Percentiles rank a stretch among this genome's conserved stretches.
These are phyloP conservation scores for Carettochelys insculpta DNA, from an alignment of 2,113 vertebrate species.

Conservation along the genomic window DNA sequence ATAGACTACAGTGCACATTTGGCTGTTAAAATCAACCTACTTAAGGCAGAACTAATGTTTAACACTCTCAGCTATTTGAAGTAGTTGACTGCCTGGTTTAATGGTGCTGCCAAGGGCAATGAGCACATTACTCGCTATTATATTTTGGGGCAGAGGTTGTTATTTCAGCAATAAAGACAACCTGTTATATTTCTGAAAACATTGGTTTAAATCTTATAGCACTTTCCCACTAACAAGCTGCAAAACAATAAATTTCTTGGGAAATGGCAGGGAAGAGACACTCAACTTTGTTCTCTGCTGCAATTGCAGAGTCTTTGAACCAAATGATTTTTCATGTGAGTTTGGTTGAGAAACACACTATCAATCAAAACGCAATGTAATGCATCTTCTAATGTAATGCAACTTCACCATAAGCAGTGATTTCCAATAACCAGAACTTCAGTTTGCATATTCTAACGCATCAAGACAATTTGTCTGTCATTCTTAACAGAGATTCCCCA, in stretches of 20 bases:
- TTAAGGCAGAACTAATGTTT: slow-evolving; percentile 80
- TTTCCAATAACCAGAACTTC: rapidly evolving
- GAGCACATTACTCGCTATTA: slow-evolving; percentile 58
- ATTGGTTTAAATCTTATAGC: slow-evolving; percentile 12
- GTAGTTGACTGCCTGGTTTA: slow-evolving; percentile 77
- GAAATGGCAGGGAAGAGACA: neutral
- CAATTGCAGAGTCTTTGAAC: rapidly evolving
- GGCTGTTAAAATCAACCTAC: slow-evolving; percentile 71
- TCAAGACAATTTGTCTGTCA: rapidly evolving
- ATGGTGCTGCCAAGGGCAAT: slow-evolving; percentile 77
- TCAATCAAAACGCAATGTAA: neutral
- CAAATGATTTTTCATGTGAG: neutral
- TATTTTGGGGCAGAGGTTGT: slow-evolving; percentile 36
- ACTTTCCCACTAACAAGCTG: slow-evolving; percentile 53
- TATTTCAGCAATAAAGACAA: slow-evolving; percentile 62
- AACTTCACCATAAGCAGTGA: neutral
- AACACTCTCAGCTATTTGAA: slow-evolving; percentile 79
- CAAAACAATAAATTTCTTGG: slow-evolving; percentile 50
- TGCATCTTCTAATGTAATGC: neutral
- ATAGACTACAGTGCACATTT: slow-evolving; percentile 74
- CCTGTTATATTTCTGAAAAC: slow-evolving; percentile 52
- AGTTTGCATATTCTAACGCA: neutral
- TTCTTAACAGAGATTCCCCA: neutral
- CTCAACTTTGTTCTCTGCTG: neutral
- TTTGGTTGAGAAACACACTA: neutral